Percentiles rank a stretch among this genome's conserved stretches.
These are phyloP conservation scores for Iselma pallidipennis DNA, from an alignment of 2,888 invertebrate genomes.

Conservation along the genomic window DNA sequence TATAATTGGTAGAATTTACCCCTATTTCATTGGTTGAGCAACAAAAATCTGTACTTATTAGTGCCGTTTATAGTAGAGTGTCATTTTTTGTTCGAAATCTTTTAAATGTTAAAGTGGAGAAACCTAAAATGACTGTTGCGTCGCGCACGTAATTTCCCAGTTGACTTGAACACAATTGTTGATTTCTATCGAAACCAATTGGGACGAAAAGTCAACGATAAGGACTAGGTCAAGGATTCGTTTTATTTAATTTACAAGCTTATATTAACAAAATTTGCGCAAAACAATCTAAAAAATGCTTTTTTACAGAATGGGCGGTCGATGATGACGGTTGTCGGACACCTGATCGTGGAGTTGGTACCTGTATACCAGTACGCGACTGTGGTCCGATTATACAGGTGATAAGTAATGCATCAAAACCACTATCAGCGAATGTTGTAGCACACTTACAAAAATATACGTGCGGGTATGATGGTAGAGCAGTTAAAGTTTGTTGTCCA, in stretches of 20 bases:
- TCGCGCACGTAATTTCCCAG: no score
- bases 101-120: not conserved
- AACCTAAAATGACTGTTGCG: not conserved
- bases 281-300: no score
- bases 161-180: no score
- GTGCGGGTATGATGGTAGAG: conserved; percentile 53
- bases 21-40: no score
- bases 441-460: conserved; percentile 27
- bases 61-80: no score
- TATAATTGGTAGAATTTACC: no score
- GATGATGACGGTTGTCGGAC: conserved; percentile 46
- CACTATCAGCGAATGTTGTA: conserved; percentile 22
- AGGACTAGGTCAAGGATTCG: not conserved
- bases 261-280: no score
- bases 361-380: conserved; percentile 48
- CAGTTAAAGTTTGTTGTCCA: conserved; percentile 42
- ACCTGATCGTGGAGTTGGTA: conserved; percentile 43
- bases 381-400: conserved; percentile 31
- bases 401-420: conserved; percentile 29
- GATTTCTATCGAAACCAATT: no score
- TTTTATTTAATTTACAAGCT: no score
- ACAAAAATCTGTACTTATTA: no score
- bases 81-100: no score
- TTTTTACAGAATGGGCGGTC: conserved; percentile 40
- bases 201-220: no score